Conservation (phyloP, 2,888 invertebrate species). For the Conomelus anceps region DNA sequence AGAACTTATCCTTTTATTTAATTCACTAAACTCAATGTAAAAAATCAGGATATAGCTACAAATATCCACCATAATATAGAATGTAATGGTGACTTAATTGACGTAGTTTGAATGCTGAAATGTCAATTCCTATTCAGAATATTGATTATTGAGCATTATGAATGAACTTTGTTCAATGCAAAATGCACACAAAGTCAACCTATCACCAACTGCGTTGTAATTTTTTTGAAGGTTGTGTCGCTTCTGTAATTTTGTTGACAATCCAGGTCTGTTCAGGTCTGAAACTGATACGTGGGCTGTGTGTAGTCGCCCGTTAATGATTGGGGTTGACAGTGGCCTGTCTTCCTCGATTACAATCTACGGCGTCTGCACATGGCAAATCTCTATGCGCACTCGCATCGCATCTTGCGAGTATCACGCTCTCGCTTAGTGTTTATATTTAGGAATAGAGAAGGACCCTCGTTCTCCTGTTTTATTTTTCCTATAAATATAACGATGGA, state of each 20-base stretch:
- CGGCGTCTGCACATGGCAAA: background rate
- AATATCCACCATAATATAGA: too few species aligned
- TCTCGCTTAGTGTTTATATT: background rate
- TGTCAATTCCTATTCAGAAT: background rate
- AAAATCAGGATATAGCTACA: too few species aligned
- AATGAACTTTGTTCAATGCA: background rate
- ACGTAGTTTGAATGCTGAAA: background rate
- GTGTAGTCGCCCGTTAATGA: background rate
- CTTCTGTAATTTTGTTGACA: slow-evolving; percentile 12
- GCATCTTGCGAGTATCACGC: too few species aligned
- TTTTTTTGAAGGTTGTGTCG: slow-evolving; percentile 4
- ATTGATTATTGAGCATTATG: background rate
- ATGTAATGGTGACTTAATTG: background rate
- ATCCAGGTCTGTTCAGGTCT: background rate
- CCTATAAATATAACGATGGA: too few species aligned
- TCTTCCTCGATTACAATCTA: background rate
- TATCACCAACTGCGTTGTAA: background rate
- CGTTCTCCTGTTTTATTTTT: too few species aligned
- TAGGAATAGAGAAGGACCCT: background rate
- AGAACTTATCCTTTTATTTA: too few species aligned
- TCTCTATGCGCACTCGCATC: too few species aligned
- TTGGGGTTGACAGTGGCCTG: background rate
- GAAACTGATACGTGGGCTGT: background rate
- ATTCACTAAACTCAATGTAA: too few species aligned
- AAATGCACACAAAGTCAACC: background rate